Evolutionary conservation across 2,113 vertebrate genomes (phyloP).

Genomic region (Carettochelys insculpta): DNA sequence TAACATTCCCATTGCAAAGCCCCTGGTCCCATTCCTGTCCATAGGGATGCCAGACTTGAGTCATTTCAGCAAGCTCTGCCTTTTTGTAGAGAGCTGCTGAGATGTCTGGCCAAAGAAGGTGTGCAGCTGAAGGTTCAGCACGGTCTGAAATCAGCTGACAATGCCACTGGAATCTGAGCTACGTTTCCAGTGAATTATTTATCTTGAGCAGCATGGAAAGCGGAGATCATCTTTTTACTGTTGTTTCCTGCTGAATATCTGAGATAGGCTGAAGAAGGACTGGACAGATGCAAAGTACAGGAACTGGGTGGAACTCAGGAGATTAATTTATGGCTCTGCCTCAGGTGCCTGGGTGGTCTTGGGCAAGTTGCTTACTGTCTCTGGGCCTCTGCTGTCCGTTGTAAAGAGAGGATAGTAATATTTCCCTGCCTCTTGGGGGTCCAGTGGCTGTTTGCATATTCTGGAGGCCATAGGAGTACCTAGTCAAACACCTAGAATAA

Average conservation of each 20-base stretch:
- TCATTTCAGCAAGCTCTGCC: not conserved
- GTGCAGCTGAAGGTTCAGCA: not conserved
- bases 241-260: not conserved
- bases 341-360: not conserved
- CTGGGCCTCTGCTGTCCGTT: not conserved
- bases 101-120: accelerated
- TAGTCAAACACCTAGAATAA: not conserved
- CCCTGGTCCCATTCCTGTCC: not conserved
- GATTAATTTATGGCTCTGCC: not conserved
- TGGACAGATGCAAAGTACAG: not conserved
- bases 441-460: not conserved
- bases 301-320: not conserved
- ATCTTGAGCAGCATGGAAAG: not conserved
- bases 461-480: not conserved
- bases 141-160: not conserved
- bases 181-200: not conserved
- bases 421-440: not conserved
- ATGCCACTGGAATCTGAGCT: not conserved
- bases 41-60: not conserved
- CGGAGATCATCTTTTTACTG: not conserved
- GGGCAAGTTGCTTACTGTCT: not conserved
- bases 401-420: not conserved
- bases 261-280: not conserved
- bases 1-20: not conserved
- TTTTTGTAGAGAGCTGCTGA: not conserved